These are phyloP conservation scores for Lophius piscatorius DNA, from an alignment of 2,113 vertebrate species.

Conservation along the genomic window DNA sequence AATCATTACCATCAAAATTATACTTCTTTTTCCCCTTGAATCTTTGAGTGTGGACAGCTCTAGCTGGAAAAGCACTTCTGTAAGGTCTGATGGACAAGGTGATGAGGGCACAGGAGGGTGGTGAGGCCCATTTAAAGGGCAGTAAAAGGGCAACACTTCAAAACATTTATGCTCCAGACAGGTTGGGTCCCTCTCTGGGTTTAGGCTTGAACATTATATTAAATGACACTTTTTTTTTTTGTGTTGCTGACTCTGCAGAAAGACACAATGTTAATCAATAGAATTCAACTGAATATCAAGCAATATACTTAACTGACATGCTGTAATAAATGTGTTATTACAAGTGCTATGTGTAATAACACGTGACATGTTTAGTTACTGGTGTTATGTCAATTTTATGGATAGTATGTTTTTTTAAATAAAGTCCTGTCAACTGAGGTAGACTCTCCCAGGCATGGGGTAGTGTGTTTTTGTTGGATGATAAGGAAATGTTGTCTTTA, in stretches of 20 bases:
- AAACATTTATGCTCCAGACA: constrained; percentile 50
- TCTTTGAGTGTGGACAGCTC: background rate
- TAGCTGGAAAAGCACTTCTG: constrained; percentile 41
- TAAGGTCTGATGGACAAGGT: constrained; percentile 32
- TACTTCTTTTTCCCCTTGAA: background rate
- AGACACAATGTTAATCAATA: too few relatives aligned
- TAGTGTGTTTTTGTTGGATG: background rate
- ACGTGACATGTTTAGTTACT: too few relatives aligned
- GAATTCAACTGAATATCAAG: too few relatives aligned
- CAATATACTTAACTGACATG: too few relatives aligned
- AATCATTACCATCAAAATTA: constrained; percentile 4
- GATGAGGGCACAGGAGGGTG: constrained; percentile 20
- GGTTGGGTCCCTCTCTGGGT: constrained; percentile 29
- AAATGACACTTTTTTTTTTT: background rate
- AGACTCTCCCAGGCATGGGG: background rate
- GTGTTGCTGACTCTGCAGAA: too few relatives aligned
- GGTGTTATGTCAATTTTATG: too few relatives aligned
- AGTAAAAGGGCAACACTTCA: constrained; percentile 59
- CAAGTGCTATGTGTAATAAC: too few relatives aligned
- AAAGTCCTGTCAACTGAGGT: too few relatives aligned
- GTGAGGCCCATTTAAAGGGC: constrained; percentile 57
- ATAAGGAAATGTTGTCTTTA: constrained; percentile 53
- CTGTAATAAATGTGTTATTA: too few relatives aligned
- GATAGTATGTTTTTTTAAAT: too few relatives aligned
- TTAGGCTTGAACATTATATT: background rate